Percentiles rank a stretch among this genome's conserved stretches.
Conservation (phyloP, 2,797 vertebrate species). For the Ctenopoma kingsleyae region DNA sequence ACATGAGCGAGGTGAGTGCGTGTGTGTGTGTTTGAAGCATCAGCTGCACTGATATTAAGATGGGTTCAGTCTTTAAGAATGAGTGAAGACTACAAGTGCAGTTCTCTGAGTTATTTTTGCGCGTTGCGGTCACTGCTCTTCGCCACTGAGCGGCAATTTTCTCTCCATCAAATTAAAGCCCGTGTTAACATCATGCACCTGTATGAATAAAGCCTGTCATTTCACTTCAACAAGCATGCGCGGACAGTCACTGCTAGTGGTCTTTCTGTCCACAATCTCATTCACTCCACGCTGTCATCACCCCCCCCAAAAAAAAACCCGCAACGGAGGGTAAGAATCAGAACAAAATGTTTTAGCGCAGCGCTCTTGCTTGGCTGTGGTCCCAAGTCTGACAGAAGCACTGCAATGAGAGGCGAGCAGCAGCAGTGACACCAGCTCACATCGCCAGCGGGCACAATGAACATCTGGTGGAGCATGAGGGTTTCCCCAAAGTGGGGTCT, state of each 20-base stretch:
- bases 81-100: slow-evolving; percentile 12
- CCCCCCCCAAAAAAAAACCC: not conserved
- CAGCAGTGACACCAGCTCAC: slow-evolving; percentile 52
- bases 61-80: not conserved
- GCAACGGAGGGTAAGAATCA: slow-evolving; percentile 30
- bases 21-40: not conserved
- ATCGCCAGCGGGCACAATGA: slow-evolving; percentile 43
- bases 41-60: not conserved
- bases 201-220: slow-evolving; percentile 16
- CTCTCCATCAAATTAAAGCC: not conserved
- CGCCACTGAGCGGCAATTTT: not conserved
- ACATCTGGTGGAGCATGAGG: slow-evolving; percentile 55
- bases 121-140: not conserved
- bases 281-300: too few relatives aligned
- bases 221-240: slow-evolving; percentile 6
- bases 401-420: slow-evolving; percentile 54
- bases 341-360: slow-evolving; percentile 56
- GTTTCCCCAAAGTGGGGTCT: slow-evolving; percentile 41
- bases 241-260: not conserved
- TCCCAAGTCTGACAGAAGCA: slow-evolving; percentile 60
- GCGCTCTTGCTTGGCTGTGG: slow-evolving; percentile 59
- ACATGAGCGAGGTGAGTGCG: slow-evolving; percentile 84
- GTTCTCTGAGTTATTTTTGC: slow-evolving; percentile 8
- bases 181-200: slow-evolving; percentile 38
- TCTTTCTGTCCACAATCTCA: not conserved